A percentile compares a stretch with the other conserved stretches of the same genome.
Conservation (phyloP, 2,113 vertebrate species). For the Empidonax traillii region DNA sequence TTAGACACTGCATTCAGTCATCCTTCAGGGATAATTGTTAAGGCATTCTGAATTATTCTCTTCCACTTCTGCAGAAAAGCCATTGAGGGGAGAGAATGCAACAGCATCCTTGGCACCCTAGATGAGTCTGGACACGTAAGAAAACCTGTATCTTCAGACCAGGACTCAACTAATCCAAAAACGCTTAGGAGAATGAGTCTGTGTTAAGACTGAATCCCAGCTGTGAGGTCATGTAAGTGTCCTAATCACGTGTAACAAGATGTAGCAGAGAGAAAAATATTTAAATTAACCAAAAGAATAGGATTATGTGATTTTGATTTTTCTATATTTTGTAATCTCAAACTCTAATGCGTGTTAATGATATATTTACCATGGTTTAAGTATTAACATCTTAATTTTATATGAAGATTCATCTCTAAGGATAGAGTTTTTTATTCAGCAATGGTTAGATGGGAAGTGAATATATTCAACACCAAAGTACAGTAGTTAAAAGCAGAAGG, state of each 20-base stretch:
- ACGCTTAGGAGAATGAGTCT: background rate
- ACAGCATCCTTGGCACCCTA: background rate
- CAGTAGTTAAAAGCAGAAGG: background rate
- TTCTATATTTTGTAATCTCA: background rate
- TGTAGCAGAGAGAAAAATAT: background rate
- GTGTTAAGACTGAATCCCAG: background rate
- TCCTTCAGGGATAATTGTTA: background rate
- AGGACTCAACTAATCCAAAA: background rate
- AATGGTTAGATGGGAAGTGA: background rate
- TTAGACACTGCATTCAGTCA: background rate
- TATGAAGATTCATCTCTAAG: background rate
- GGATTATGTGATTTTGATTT: background rate
- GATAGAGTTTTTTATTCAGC: background rate
- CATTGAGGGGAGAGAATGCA: background rate
- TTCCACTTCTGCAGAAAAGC: background rate
- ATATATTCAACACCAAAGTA: background rate
- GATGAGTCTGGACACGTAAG: background rate
- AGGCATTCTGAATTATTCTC: background rate
- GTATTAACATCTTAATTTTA: background rate
- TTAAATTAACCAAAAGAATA: background rate
- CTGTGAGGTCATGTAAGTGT: background rate
- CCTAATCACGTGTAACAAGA: background rate
- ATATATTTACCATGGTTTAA: background rate
- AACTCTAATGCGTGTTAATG: background rate
- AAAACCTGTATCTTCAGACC: background rate